A percentile compares a stretch with the other conserved stretches of the same genome.
Evolutionary conservation across 1,140 invertebrate genomes (phyloP).

Genomic region (Sinella curviseta): DNA sequence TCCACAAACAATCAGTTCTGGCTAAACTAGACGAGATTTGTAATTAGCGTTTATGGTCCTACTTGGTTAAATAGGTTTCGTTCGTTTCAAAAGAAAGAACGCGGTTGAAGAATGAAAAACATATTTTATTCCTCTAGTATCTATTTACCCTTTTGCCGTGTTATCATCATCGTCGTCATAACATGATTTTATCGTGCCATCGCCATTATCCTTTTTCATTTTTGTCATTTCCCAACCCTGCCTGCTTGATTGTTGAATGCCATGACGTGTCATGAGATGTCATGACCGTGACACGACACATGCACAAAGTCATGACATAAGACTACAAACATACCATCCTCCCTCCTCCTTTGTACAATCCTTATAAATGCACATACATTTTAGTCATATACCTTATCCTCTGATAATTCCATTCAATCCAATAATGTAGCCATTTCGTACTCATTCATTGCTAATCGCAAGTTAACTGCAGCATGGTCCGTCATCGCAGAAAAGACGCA

Average conservation of each 20-base stretch:
- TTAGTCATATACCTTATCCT: no score
- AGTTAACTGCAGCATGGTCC: no score
- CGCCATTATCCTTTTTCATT: background rate
- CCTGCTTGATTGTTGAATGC: background rate
- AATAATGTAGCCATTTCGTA: no score
- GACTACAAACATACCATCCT: background rate
- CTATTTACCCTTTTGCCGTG: background rate
- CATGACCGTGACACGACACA: constrained; percentile 4
- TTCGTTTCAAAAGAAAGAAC: background rate
- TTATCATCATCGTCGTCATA: background rate
- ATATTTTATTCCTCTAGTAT: background rate
- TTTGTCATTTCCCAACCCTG: background rate
- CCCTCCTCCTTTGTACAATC: no score
- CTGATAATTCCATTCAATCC: no score
- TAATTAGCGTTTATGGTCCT: no score
- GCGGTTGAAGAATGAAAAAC: background rate
- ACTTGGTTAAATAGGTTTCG: no score
- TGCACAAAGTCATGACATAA: background rate
- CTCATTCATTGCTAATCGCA: no score
- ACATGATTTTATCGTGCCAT: background rate
- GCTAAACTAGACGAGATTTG: no score
- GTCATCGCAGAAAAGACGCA: no score
- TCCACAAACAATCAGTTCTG: no score
- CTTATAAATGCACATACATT: background rate
- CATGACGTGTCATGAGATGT: background rate